Percentiles rank a stretch among this genome's conserved stretches.
phyloP scores from a whole-genome alignment of 2,113 vertebrate species.

The Hassar affinis region DNA sequence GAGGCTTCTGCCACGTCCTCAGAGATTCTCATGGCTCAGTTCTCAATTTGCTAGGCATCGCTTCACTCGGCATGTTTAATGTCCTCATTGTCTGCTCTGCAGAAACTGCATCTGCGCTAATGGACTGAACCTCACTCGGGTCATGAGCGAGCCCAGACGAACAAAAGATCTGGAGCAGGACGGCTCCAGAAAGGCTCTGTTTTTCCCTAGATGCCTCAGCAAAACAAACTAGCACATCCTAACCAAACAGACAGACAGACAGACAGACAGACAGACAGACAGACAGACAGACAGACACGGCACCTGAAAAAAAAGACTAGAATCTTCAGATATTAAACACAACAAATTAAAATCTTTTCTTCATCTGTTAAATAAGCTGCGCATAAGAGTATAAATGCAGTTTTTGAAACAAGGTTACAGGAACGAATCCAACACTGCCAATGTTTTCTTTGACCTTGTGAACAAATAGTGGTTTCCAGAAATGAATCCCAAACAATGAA shows the following conservation, averaged over 20 bases:
- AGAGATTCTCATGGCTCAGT: conserved; percentile 34
- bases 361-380: too few relatives aligned
- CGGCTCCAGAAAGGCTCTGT: not conserved
- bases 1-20: conserved; percentile 11
- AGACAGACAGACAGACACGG: not conserved
- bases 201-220: not conserved
- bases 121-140: conserved; percentile 6
- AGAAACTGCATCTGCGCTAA: conserved; percentile 35
- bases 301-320: not conserved
- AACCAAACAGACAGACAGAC: not conserved
- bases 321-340: not conserved
- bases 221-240: not conserved
- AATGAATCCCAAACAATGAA: not conserved
- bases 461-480: not conserved
- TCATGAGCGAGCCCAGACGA: not conserved
- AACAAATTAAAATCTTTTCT: not conserved
- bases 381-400: not conserved
- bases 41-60: conserved; percentile 34
- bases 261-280: too few relatives aligned
- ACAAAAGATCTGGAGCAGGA: conserved; percentile 10
- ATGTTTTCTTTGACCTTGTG: not conserved
- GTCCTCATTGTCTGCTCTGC: conserved; percentile 38
- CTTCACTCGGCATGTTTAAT: conserved; percentile 33
- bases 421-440: not conserved
- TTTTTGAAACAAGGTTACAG: not conserved